phyloP scores from a whole-genome alignment of 2,888 invertebrate genomes.

The Drosophila colorata region DNA sequence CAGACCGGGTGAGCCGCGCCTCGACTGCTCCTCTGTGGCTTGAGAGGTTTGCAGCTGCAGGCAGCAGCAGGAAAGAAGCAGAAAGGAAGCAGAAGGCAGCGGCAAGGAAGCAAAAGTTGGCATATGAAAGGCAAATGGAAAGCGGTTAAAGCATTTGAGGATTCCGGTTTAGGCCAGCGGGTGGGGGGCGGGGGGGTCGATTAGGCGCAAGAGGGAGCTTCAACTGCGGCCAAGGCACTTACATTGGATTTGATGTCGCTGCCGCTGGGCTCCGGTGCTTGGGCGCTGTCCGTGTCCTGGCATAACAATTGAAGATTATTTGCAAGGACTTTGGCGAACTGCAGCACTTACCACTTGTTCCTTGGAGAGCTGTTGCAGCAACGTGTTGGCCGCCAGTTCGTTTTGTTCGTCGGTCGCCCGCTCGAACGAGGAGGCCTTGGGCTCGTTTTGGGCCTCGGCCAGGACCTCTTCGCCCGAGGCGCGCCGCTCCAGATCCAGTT shows the following conservation, averaged over 20 bases:
- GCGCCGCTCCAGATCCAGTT: conserved; percentile 65
- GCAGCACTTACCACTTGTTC: conserved; percentile 74
- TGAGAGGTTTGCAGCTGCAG: conserved; percentile 77
- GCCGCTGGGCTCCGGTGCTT: conserved; percentile 49
- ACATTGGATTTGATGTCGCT: conserved; percentile 81
- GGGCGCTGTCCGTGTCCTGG: conserved; percentile 57
- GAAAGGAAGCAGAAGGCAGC: conserved; percentile 44
- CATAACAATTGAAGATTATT: conserved; percentile 8
- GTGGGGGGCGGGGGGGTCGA: conserved; percentile 1
- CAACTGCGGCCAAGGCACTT: conserved; percentile 59
- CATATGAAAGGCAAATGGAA: conserved; percentile 70
- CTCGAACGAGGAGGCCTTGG: conserved; percentile 84
- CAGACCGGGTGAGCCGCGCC: conserved; percentile 68
- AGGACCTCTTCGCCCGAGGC: conserved; percentile 61
- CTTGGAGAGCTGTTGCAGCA: conserved; percentile 75
- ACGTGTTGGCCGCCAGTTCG: conserved; percentile 73
- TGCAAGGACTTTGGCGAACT: too few relatives aligned
- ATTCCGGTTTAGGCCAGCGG: conserved; percentile 9
- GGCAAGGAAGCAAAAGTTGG: conserved; percentile 19
- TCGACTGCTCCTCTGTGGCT: conserved; percentile 66
- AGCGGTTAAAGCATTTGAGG: conserved; percentile 67
- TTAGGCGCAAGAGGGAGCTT: background rate
- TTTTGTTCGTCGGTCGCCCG: conserved; percentile 84
- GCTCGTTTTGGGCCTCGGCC: conserved; percentile 65
- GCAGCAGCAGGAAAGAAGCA: background rate